Base-by-base conservation (phyloP, 2,113 vertebrate species). In the Porphyrio hochstetteri region DNA sequence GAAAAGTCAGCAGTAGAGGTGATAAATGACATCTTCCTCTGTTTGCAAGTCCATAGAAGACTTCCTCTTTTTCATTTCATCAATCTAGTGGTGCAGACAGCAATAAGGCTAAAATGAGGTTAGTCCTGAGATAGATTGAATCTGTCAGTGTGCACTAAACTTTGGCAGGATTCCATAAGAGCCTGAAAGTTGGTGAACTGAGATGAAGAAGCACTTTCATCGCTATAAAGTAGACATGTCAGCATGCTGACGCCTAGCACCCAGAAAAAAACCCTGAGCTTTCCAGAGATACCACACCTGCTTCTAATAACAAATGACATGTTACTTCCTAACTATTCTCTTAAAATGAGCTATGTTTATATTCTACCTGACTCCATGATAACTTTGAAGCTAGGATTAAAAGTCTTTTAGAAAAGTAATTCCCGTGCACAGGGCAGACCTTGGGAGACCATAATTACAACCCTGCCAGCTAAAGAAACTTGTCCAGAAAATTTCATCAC, bases 151-250 rank as follows among this genome's bases (percentile, higher is more conserved):
- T 63, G 64, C 59, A 84, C 78, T 91, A 82, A 86, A 87, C 68
- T 79, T 96, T 97, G 96, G 97, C 94, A 77, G 53, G n/a, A 24
- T 92, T 97, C 97, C 97, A 82, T 92, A 95, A 65, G 8, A 88
- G 48, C 40, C 80, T 86, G 40, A 9, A 81, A 89, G 87, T 61
- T 94, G 86, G 60, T 85, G 95, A 95, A 68, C 36, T 10, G 60
- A 86, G 81, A 85, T 88, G 92, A 95, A 96, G 92, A 83, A 97
- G 56, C 11, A 55, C 83, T 93, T 93, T 93, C 57, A 25, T 50
- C 4, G 6, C 89, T 78, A 50, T 87, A 93, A 90, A 81, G 74
- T 23, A 89, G 86, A 92, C 57, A 55, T 82, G 67, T 81, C 72
- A 69, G 71, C 75, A 52, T 74, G 60, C 80, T 76, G 46, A 88